Conservation (phyloP, 2,113 vertebrate genomes). For the Bambusicola thoracicus region DNA sequence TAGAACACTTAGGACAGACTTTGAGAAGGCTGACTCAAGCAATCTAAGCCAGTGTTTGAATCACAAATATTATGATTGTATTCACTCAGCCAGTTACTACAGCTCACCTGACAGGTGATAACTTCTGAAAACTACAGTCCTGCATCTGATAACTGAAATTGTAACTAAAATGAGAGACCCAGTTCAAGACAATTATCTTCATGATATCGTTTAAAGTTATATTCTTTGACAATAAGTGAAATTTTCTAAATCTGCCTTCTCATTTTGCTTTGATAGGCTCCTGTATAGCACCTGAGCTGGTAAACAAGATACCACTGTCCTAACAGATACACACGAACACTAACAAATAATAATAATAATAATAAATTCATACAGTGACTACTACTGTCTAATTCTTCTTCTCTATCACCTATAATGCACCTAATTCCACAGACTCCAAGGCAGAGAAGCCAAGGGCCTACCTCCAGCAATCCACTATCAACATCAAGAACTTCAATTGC, state of each 20-base stretch:
- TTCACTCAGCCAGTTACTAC: background rate
- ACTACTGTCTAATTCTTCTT: background rate
- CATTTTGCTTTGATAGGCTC: background rate
- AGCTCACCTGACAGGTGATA: background rate
- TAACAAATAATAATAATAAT: background rate
- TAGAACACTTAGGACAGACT: background rate
- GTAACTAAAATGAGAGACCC: background rate
- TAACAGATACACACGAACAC: background rate
- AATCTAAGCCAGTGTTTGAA: background rate
- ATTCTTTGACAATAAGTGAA: background rate
- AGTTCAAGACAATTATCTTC: background rate
- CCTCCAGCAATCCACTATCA: background rate
- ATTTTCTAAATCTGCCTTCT: background rate
- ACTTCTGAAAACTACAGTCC: background rate
- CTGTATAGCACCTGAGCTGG: background rate
- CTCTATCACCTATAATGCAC: background rate
- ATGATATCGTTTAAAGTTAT: background rate
- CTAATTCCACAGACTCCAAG: background rate
- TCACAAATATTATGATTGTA: background rate
- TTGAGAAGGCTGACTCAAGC: background rate
- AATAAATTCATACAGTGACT: background rate
- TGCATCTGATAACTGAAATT: background rate
- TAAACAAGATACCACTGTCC: background rate
- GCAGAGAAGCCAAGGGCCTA: background rate
- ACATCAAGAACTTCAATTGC: background rate